Evolutionary conservation across 2,888 invertebrate genomes (phyloP).

Genomic region (Stenchaetothrips biformis): DNA sequence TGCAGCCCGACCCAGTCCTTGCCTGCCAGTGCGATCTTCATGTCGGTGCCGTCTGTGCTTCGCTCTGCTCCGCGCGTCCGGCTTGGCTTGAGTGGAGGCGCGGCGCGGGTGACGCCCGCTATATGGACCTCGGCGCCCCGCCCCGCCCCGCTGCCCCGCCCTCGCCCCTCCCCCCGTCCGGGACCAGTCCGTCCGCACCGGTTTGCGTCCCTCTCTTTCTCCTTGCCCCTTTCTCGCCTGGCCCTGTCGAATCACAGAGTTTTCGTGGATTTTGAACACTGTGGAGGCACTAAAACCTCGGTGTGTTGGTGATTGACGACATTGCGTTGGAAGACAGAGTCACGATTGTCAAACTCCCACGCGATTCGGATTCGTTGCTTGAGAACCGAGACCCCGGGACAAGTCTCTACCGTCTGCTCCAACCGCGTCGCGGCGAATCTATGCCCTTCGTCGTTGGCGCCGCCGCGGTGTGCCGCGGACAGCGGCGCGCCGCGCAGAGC

Average conservation of each 20-base stretch:
- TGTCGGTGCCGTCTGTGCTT: neutral
- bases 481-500: neutral
- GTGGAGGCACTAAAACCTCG: no score
- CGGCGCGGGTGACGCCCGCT: neutral
- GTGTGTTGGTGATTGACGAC: no score
- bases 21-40: neutral
- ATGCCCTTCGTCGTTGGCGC: no score
- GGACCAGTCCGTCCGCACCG: slow-evolving; percentile 16
- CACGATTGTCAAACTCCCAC: neutral
- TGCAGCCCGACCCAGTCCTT: neutral
- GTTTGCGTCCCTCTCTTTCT: neutral
- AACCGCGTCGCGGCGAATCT: no score
- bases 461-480: no score
- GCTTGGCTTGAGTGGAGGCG: neutral
- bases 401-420: no score
- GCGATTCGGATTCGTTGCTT: neutral
- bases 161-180: neutral
- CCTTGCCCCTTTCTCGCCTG: neutral
- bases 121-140: neutral
- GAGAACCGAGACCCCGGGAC: no score
- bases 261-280: no score
- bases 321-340: no score
- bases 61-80: neutral
- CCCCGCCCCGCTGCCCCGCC: neutral
- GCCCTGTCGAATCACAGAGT: no score